Conservation (phyloP, 2,888 invertebrate genomes). For the Chydorus sphaericus region DNA sequence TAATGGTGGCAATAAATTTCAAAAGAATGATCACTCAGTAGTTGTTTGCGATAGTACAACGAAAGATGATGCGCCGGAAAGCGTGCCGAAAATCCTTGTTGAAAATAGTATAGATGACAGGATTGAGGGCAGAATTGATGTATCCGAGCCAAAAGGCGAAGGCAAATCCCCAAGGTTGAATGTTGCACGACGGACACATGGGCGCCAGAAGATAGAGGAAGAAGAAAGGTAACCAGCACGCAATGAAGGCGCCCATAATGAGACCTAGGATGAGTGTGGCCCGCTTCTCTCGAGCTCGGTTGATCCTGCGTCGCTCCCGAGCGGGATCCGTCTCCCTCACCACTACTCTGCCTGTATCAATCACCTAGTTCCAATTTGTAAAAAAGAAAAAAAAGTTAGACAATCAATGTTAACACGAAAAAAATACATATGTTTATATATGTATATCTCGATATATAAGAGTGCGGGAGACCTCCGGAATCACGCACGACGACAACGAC, state of each 20-base stretch:
- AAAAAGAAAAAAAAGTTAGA: neutral
- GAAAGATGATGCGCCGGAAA: slow-evolving; percentile 81
- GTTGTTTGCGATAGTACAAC: slow-evolving; percentile 5
- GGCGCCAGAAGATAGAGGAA: slow-evolving; percentile 81
- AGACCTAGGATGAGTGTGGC: slow-evolving; percentile 92
- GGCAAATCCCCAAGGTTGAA: slow-evolving; percentile 71
- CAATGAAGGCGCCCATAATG: slow-evolving; percentile 96
- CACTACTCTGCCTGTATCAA: slow-evolving; percentile 27
- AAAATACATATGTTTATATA: no score
- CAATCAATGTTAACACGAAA: no score
- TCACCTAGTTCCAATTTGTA: slow-evolving; percentile 20
- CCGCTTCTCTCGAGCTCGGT: slow-evolving; percentile 87
- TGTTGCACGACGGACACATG: slow-evolving; percentile 52
- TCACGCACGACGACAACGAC: no score
- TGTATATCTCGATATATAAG: no score
- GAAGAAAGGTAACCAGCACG: slow-evolving; percentile 96
- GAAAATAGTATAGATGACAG: slow-evolving; percentile 57
- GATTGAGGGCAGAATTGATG: slow-evolving; percentile 91
- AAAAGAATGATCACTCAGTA: neutral
- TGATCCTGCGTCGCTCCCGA: slow-evolving; percentile 79
- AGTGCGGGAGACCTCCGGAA: no score
- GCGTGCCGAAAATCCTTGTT: slow-evolving; percentile 94
- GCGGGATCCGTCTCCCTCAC: slow-evolving; percentile 58
- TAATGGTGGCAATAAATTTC: no score
- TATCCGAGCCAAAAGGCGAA: slow-evolving; percentile 95